A percentile compares a stretch with the other conserved stretches of the same genome.
Conservation (phyloP, 2,888 invertebrate species). For the Euspilapteryx auroguttella region DNA sequence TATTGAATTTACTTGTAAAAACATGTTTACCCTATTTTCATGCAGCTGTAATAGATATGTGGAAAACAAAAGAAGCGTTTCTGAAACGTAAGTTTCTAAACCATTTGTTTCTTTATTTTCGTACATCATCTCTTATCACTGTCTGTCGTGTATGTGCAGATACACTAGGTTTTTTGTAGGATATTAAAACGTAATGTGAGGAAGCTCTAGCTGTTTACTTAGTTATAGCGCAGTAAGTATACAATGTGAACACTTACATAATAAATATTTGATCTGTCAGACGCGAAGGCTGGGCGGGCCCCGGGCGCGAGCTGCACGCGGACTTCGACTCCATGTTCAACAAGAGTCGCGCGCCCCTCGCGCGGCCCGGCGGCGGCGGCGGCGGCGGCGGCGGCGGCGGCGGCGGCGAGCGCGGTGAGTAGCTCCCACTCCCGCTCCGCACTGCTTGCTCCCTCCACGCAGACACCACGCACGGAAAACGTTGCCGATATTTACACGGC, state of each 20-base stretch:
- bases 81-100: conserved; percentile 48
- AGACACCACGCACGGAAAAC: conserved; percentile 24
- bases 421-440: conserved; percentile 9
- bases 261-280: too few species aligned
- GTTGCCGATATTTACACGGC: conserved; percentile 27
- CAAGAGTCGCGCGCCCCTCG: too few species aligned
- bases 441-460: conserved; percentile 15
- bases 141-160: too few species aligned
- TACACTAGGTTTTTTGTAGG: too few species aligned
- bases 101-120: too few species aligned
- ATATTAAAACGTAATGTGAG: too few species aligned
- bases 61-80: conserved; percentile 52
- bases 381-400: too few species aligned
- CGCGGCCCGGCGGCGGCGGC: too few species aligned
- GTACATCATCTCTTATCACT: too few species aligned
- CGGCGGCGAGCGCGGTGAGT: conserved; percentile 72
- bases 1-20: conserved; percentile 3
- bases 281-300: conserved; percentile 61
- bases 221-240: too few species aligned
- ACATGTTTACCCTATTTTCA: conserved; percentile 20
- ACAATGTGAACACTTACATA: too few species aligned
- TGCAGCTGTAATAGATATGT: conserved; percentile 47
- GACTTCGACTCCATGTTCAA: conserved; percentile 76
- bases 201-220: too few species aligned
- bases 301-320: conserved; percentile 72